phyloP scores from a whole-genome alignment of 2,797 vertebrate species.

The Sebastes hubbsi region DNA sequence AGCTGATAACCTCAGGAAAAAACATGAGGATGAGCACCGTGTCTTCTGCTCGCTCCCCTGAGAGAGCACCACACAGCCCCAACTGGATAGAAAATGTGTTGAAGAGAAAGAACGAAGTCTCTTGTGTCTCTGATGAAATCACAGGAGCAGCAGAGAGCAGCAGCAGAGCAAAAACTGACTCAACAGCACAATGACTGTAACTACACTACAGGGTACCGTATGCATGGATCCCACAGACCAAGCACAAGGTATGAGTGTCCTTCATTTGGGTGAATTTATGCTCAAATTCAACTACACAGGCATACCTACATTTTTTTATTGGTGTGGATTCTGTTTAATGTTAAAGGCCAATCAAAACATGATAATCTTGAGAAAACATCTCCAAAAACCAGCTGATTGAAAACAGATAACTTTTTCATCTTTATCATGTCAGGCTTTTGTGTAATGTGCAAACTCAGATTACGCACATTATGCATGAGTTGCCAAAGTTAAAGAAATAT shows the following conservation, averaged over 20 bases:
- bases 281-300: slow-evolving; percentile 22
- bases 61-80: slow-evolving; percentile 60
- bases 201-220: not conserved
- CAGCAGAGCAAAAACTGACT: slow-evolving; percentile 20
- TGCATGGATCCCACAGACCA: slow-evolving; percentile 18
- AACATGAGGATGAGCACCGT: slow-evolving; percentile 79
- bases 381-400: not conserved
- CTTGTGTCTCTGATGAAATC: slow-evolving; percentile 35
- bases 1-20: slow-evolving; percentile 89
- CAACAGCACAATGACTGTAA: slow-evolving; percentile 27
- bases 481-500: slow-evolving; percentile 9
- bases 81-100: slow-evolving; percentile 78
- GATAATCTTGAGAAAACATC: not conserved
- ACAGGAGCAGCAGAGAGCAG: slow-evolving; percentile 52
- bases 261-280: slow-evolving; percentile 15
- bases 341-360: slow-evolving; percentile 1
- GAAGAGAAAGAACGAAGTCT: slow-evolving; percentile 69
- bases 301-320: slow-evolving; percentile 35
- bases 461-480: not conserved
- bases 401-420: not conserved
- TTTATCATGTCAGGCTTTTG: not conserved
- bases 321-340: not conserved
- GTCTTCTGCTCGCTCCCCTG: slow-evolving; percentile 62
- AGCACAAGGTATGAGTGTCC: slow-evolving; percentile 47
- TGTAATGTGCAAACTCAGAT: not conserved